phyloP scores from a whole-genome alignment of 2,113 vertebrate genomes.

The Capra hircus region DNA sequence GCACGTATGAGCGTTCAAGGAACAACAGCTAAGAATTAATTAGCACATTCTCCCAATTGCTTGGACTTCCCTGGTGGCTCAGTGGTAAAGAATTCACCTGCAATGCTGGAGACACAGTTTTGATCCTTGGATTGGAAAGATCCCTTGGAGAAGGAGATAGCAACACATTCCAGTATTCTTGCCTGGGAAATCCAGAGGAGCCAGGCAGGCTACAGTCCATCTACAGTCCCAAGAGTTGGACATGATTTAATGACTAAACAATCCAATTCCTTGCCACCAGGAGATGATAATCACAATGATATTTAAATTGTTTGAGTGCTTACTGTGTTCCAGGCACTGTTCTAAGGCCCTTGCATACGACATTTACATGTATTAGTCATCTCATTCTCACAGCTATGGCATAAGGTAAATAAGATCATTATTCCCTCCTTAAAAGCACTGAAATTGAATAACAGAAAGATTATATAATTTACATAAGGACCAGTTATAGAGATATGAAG shows the following conservation, averaged over 20 bases:
- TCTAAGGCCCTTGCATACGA: neutral
- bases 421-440: neutral
- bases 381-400: neutral
- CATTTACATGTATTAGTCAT: neutral
- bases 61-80: neutral
- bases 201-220: neutral
- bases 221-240: neutral
- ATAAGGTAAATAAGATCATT: neutral
- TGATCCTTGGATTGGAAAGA: neutral
- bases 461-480: neutral
- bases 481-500: neutral
- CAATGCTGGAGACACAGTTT: neutral
- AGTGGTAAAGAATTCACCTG: neutral
- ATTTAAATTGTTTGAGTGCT: neutral
- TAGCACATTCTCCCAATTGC: neutral
- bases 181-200: neutral
- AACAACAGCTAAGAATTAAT: neutral
- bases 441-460: neutral
- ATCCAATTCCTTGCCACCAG: neutral
- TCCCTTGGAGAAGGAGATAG: neutral
- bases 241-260: neutral
- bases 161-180: neutral
- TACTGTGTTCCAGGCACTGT: neutral
- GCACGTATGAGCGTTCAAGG: neutral
- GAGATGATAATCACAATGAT: too few relatives aligned